These are phyloP conservation scores for Chaenodraco wilsoni DNA, from an alignment of 2,797 vertebrate species.

Conservation along the genomic window DNA sequence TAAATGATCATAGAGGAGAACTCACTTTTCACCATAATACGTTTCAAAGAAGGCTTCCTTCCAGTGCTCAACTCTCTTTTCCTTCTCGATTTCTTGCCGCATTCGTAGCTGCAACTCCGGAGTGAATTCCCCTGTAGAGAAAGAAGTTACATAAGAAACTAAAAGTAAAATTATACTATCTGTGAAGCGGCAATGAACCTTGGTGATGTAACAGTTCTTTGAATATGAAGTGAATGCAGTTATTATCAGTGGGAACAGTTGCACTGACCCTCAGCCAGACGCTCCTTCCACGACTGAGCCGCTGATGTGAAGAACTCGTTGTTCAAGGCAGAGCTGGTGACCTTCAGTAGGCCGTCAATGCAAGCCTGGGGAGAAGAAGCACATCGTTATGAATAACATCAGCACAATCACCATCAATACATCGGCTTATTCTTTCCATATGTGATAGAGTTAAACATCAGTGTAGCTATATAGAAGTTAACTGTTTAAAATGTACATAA, in stretches of 20 bases:
- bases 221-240: conserved; percentile 18
- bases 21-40: conserved; percentile 97
- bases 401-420: conserved; percentile 19
- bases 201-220: conserved; percentile 9
- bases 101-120: conserved; percentile 96
- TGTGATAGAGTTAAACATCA: not conserved
- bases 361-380: conserved; percentile 85
- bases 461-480: not conserved
- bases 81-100: conserved; percentile 96
- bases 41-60: conserved; percentile 96
- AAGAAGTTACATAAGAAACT: conserved; percentile 18
- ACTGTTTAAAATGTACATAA: not conserved
- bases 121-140: conserved; percentile 91
- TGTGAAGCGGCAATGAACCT: conserved; percentile 9
- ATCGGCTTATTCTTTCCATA: not conserved
- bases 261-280: conserved; percentile 92
- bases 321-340: conserved; percentile 95
- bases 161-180: not conserved
- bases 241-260: conserved; percentile 8
- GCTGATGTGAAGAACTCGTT: conserved; percentile 99
- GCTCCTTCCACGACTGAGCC: conserved; percentile 97
- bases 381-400: conserved; percentile 41
- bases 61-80: conserved; percentile 97
- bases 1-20: conserved; percentile 17
- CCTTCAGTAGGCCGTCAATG: conserved; percentile 91